Base-by-base conservation (phyloP, 2,113 vertebrate genomes). In the Arvicanthis niloticus region DNA sequence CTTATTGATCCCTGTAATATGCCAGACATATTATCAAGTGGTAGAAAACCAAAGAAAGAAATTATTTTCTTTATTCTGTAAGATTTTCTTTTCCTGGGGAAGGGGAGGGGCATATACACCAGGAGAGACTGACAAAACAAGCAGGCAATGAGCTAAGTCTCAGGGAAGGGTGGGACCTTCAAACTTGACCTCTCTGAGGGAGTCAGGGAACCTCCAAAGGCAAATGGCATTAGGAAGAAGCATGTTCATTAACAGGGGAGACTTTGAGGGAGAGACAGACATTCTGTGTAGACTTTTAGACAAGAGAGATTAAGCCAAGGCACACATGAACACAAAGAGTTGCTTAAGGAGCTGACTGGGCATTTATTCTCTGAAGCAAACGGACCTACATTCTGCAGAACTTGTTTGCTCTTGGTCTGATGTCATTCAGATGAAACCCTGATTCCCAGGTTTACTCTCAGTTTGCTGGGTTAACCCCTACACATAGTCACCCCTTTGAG, bases 41-140 rank as follows among this genome's bases (percentile, higher is more conserved):
- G 31, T 81, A 93, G 68, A 93, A 93, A 78, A 53, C 16, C 68
- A 88, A 31, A 91, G 62, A 67, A 60, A 29, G 37, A 96, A 80
- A 1, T 8, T 81, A 6, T 53, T 89, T 77, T 53, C 40, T 65
- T 8, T 60, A 21, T 58, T 86, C 80, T 53, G 67, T 1, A 51
- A 72, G 62, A 62, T 75, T 60, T 5, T 2, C 7, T 6, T 68
- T 51, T 72, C 70, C n/a, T 31, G 4, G 21, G 4, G 19, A 42
- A 16, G 3, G 21, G 2, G 51, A 51, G 24, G 48, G 17, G 31
- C 68, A 81, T 37, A 84, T 5, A 62, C 1, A 60, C 7, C 73
- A 88, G 45, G 3, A 92, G n/a, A 58, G 16, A 11, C 19, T 45
- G n/a, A 60, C 21, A 84, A 89, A 58, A 89, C 1, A 84, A 9